Percentiles rank a stretch among this genome's conserved stretches.
phyloP scores from a whole-genome alignment of 2,113 vertebrate genomes.

The Scalopus aquaticus region DNA sequence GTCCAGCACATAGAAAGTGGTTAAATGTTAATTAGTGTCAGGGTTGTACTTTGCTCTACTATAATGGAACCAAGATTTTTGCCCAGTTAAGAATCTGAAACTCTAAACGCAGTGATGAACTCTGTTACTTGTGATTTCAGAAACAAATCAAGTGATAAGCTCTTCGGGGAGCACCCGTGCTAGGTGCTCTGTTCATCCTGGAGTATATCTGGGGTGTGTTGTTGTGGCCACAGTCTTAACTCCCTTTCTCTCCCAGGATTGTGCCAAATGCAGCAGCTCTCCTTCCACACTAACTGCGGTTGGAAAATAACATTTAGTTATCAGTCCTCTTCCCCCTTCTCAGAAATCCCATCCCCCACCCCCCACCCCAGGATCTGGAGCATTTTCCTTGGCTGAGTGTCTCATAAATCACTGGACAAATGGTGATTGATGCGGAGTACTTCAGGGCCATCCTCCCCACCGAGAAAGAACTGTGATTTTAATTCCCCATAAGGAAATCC shows the following conservation, averaged over 20 bases:
- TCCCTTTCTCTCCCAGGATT: background rate
- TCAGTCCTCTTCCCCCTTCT: background rate
- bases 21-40: background rate
- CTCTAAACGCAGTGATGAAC: background rate
- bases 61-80: background rate
- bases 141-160: background rate
- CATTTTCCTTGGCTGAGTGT: fast-evolving
- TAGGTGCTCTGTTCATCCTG: fast-evolving
- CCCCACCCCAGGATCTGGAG: fast-evolving
- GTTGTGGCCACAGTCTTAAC: background rate
- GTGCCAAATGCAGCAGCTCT: background rate
- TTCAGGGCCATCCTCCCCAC: background rate
- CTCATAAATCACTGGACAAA: background rate
- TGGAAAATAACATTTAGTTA: background rate
- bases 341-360: background rate
- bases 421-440: background rate
- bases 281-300: background rate
- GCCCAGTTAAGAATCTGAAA: background rate
- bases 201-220: background rate
- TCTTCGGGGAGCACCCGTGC: background rate
- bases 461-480: background rate
- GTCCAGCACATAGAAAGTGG: background rate
- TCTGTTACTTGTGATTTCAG: background rate
- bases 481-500: background rate
- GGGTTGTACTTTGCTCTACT: too few species aligned